A percentile compares a stretch with the other conserved stretches of the same genome.
These are phyloP conservation scores for Monopterus albus DNA, from an alignment of 2,113 vertebrate species.

Conservation along the genomic window DNA sequence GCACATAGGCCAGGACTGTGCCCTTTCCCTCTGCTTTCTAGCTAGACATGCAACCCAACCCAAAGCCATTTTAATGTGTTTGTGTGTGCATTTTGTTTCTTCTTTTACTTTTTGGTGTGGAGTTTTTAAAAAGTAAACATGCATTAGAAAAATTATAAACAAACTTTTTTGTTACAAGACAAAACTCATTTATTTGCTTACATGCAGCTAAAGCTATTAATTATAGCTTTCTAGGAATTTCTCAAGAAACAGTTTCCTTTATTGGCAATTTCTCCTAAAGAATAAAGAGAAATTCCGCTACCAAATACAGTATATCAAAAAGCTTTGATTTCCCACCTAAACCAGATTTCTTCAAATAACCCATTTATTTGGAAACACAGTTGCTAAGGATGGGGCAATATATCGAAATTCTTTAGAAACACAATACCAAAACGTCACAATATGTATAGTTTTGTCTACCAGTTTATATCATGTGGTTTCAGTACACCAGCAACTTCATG, in stretches of 20 bases:
- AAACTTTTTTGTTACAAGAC: too few relatives aligned
- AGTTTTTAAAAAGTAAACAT: too few relatives aligned
- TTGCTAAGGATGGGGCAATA: too few relatives aligned
- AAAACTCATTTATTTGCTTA: background rate
- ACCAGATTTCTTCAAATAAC: background rate
- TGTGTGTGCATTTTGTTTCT: too few relatives aligned
- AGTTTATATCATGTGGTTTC: too few relatives aligned
- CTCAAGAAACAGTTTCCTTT: background rate
- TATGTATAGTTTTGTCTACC: too few relatives aligned
- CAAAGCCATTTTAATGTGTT: constrained; percentile 12
- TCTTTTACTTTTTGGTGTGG: background rate
- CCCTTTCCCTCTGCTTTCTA: constrained; percentile 60
- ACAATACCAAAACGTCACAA: too few relatives aligned
- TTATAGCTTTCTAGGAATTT: background rate
- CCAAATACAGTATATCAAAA: too few relatives aligned
- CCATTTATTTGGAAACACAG: background rate
- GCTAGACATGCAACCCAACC: constrained; percentile 23
- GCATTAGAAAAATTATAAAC: too few relatives aligned
- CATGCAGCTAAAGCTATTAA: background rate
- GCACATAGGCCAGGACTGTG: constrained; percentile 57
- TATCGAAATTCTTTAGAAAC: too few relatives aligned
- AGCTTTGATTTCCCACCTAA: background rate
- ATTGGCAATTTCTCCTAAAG: background rate
- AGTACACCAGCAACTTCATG: too few relatives aligned
- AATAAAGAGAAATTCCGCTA: background rate